Evolutionary conservation across 1,140 invertebrate species (phyloP), one percentile per base, ranked within the genome.

Genomic region (Xylocopa sonorina): DNA sequence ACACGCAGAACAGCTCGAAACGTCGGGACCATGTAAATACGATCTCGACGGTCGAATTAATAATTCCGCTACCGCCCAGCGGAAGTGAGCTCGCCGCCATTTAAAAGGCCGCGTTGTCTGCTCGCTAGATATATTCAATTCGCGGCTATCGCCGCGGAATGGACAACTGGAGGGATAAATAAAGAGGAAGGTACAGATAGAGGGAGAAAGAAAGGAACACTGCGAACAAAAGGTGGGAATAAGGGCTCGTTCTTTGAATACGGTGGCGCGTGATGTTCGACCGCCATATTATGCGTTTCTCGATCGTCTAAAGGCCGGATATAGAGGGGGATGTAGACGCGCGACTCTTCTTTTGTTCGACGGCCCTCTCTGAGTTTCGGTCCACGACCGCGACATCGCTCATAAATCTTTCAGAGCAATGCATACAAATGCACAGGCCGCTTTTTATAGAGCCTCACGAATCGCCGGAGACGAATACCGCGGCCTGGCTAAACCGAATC

Each of bases 381-480:
- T 34, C 67, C 27, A 62, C 68, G 51, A 38, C 21, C 64, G 10
- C 41, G 63, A 34, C 38, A 38, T 71, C 43, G 43, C 21, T 53
- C 55, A 24, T 62, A 72, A 73, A 78, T 78, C 58, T 46, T 38
- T 29, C 38, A 21, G 43, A 53, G 29, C 58, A 48, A 73, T 63
- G 76, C 68, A 62, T 72, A 53, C 48, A 34, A 63, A 63, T 72
- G 57, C 34, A n/a, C 55, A 18, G 24, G 7, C 5, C 21, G 32
- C n/a, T 41, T 73, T 63, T 46, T 24, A 2, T 7, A 21, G 32
- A 43, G 63, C 24, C 63, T 73, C 76, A 78, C 68, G 77, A 78
- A 73, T 55, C 68, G 77, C 9, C 55, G 46, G 48, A 64, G 48
- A 48, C 34, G 69, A 78, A 63, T 71, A 18, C 32, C 24, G 18